Evolutionary conservation across 2,113 vertebrate species (phyloP).

Genomic region (Plecotus auritus): DNA sequence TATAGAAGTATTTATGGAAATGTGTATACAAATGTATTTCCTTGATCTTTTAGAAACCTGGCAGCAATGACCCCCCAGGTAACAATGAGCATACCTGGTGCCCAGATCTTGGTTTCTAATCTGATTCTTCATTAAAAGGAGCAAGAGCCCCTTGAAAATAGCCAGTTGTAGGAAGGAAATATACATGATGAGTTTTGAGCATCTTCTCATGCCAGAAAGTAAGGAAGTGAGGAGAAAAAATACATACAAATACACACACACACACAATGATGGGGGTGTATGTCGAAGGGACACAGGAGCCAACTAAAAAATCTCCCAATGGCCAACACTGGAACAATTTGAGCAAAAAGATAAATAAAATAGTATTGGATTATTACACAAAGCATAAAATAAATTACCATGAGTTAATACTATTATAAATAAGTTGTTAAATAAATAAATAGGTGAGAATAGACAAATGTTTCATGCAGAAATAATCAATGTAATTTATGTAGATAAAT

Average conservation of each 20-base stretch:
- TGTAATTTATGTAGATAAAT: background rate
- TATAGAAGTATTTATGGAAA: background rate
- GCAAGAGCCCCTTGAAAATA: background rate
- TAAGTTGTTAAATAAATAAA: background rate
- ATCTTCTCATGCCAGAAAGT: background rate
- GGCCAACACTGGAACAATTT: background rate
- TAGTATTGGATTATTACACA: background rate
- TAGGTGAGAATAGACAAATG: background rate
- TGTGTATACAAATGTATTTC: background rate
- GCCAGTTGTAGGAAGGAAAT: background rate
- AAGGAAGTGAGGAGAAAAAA: background rate
- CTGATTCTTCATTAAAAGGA: background rate
- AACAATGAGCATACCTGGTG: background rate
- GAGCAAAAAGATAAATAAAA: background rate
- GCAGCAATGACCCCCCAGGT: background rate
- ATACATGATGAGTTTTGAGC: background rate
- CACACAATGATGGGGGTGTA: background rate
- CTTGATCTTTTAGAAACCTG: background rate
- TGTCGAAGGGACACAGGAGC: background rate
- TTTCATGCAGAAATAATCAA: background rate
- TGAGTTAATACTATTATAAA: background rate
- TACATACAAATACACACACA: background rate
- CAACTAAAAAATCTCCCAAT: background rate
- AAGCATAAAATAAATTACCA: background rate
- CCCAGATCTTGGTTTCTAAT: background rate